phyloP scores from a whole-genome alignment of 1,140 invertebrate species.

The Fopius arisanus region DNA sequence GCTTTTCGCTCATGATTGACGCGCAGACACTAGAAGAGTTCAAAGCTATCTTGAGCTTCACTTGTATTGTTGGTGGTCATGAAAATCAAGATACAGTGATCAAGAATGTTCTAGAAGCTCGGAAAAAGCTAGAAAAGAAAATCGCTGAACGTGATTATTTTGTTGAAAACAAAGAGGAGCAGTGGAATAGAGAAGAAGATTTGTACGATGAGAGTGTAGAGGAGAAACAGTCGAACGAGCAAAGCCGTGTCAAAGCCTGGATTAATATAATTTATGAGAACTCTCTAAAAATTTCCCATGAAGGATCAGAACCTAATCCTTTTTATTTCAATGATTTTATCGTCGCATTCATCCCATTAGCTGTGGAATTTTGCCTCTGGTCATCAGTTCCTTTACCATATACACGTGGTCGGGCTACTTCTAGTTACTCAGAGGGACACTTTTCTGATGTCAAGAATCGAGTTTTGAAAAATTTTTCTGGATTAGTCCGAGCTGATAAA shows the following conservation, averaged over 20 bases:
- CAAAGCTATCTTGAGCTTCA: conserved; percentile 17
- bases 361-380: too few species aligned
- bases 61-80: neutral
- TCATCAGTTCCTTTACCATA: conserved; percentile 15
- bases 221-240: neutral
- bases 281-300: neutral
- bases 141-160: neutral
- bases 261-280: neutral
- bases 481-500: conserved; percentile 14
- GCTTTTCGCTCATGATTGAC: conserved; percentile 29
- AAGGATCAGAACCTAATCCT: neutral
- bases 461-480: neutral
- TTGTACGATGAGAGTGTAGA: neutral
- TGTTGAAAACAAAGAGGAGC: neutral
- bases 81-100: neutral
- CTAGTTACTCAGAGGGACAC: neutral
- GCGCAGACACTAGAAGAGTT: conserved; percentile 17
- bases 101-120: neutral
- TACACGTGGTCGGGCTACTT: neutral
- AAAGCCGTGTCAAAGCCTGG: neutral
- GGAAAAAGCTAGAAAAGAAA: neutral
- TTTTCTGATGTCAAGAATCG: conserved; percentile 2
- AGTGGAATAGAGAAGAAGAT: neutral
- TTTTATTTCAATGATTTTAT: conserved; percentile 17
- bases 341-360: too few species aligned